Evolutionary conservation across 2,797 vertebrate species (phyloP), one percentile per base, ranked within the genome.

Genomic region (Fistularia tabacaria): DNA sequence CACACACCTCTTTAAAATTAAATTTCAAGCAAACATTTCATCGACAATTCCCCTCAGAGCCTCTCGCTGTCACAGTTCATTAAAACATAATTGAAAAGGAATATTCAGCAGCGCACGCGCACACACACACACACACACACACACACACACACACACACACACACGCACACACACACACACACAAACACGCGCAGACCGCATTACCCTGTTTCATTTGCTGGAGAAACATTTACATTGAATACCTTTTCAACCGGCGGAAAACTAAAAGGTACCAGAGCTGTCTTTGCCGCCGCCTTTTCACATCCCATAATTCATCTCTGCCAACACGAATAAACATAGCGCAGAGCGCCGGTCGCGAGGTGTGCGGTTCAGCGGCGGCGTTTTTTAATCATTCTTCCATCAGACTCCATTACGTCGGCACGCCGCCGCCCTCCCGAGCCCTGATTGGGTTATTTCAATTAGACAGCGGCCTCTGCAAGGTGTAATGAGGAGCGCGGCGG

Each of bases 381-480:
- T 60, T 86, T 83, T 83, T 80, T 25, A 85, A 87, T 86, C 83
- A 78, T 66, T 59, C 64, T 14, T 64, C 69, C 70, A 76, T 87
- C 82, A 74, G 64, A 69, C 66, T 75, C 60, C 59, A 73, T 84
- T 78, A 74, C 44, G 62, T 81, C 79, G 66, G 76, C 57, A 58
- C 71, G 76, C 60, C 60, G 42, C 9, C 49, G 40, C 41, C 38
- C 62, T 71, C 58, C 69, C 0, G 69, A 62, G 59, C 74, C 69
- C 66, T 80, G 76, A 82, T 84, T 82, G 77, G 78, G 76, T 84
- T 81, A 75, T 64, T 57, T 67, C 76, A 74, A 83, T 87, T 83
- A 84, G 76, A 72, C 48, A 41, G 36, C 52, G 67, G 66, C 62
- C 73, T 13, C 48, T 37, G 78, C 53, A 45, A 69, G 64, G 64